Percentiles rank a stretch among this genome's conserved stretches.
These are phyloP conservation scores for Pelochelys cantorii DNA, from an alignment of 2,797 vertebrate species.

Conservation along the genomic window DNA sequence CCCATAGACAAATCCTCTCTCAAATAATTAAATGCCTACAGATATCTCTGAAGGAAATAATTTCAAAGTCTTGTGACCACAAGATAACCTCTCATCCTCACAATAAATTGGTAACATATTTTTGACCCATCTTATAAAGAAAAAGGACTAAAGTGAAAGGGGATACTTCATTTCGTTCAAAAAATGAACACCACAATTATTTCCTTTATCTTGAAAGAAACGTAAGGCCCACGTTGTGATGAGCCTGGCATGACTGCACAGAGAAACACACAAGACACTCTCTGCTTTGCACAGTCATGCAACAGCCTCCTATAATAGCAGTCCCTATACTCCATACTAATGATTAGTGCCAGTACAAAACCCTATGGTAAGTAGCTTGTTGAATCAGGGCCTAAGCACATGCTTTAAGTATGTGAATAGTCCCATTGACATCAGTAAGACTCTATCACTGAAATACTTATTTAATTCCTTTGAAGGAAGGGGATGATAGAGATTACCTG, in stretches of 20 bases:
- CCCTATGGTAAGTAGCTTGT: not conserved
- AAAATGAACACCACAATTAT: not conserved
- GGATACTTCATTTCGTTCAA: not conserved
- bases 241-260: rapidly evolving
- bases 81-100: not conserved
- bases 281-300: rapidly evolving
- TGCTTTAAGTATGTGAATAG: rapidly evolving
- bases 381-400: too few relatives aligned
- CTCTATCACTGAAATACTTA: not conserved
- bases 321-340: not conserved
- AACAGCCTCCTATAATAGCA: rapidly evolving
- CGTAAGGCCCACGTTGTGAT: not conserved
- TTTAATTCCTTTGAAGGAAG: not conserved
- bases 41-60: conserved; percentile 21
- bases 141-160: not conserved
- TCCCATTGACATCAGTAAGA: not conserved
- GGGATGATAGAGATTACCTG: not conserved
- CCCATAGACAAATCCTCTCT: conserved; percentile 6
- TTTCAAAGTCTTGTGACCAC: conserved; percentile 6
- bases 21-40: conserved; percentile 8
- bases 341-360: not conserved
- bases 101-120: not conserved
- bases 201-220: not conserved
- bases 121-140: conserved; percentile 2
- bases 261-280: not conserved